Conservation (phyloP, 1,140 invertebrate species). For the Venturia canescens region DNA sequence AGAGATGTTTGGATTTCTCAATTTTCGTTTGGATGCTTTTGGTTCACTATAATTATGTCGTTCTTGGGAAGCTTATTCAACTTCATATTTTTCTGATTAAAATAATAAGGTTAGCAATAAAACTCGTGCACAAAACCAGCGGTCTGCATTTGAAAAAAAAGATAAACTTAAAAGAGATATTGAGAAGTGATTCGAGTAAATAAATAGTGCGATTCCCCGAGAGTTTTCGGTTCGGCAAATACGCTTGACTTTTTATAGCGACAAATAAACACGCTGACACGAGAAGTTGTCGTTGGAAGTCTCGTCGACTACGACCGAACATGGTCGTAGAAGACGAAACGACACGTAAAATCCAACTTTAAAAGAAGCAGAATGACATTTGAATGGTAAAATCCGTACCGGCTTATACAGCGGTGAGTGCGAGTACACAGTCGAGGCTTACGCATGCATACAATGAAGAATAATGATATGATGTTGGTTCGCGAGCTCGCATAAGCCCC, state of each 20-base stretch:
- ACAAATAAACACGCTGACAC: not conserved
- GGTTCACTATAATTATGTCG: no score
- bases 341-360: constrained; percentile 44
- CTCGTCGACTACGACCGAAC: constrained; percentile 16
- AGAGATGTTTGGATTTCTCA: no score
- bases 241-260: not conserved
- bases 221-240: not conserved
- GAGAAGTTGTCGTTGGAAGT: not conserved
- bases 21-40: no score
- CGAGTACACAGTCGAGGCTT: not conserved
- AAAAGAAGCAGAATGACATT: constrained; percentile 68
- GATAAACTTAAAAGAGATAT: no score
- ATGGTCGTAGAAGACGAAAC: constrained; percentile 40
- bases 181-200: not conserved
- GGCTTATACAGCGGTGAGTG: constrained; percentile 53
- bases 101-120: no score
- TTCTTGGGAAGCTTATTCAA: no score
- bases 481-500: not conserved
- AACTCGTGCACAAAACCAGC: no score
- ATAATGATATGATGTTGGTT: not conserved
- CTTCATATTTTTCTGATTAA: no score
- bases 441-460: not conserved
- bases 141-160: no score
- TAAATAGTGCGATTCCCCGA: not conserved
- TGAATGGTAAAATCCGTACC: constrained; percentile 67